Evolutionary conservation across 2,888 invertebrate genomes (phyloP), one percentile per base, ranked within the genome.

Genomic region (Lasioglossum malachurum): DNA sequence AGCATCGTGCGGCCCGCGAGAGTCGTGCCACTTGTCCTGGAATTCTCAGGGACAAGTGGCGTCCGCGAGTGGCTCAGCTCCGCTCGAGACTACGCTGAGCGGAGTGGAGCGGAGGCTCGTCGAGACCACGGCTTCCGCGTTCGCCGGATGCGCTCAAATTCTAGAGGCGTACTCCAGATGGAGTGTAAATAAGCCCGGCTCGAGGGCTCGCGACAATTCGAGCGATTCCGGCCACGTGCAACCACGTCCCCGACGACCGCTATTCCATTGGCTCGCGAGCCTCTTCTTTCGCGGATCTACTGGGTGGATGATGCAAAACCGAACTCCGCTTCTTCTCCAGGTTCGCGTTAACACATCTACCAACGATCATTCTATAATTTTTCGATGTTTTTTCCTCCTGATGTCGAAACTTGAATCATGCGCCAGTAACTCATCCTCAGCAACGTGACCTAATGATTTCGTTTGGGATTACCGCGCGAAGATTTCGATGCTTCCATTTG

Each of bases 21-120:
- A 88, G 90, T 85, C 89, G 91, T 89, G 91, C 91, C 93, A 93
- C 93, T 93, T 93, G 93, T 93, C 92, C 93, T 93, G 93, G 93
- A 93, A 93, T 93, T 93, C 91, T 91, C 91, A 88, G 90, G 92
- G 93, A 93, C 93, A 92, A 93, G 91, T 92, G 90, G 87, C 90
- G 87, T 82, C 78, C 84, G 67, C 88, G 86, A 86, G 84, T 79
- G 77, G 46, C 73, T 83, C 88, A 75, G 75, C 64, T 31, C 31
- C 64, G 64, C 64, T 64, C 64, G 53, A 53, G 64, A 31, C 64
- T 27, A 14, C 16, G 31, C 64, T n/a, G 23, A 23, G 53, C 23
- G 53, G 53, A 53, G 53, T n/a, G 16, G 64, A 53, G 53, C 53
- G 23, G 53, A 53, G 53, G 23, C 8, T 53, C 53, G 23, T 23